Evolutionary conservation across 37 sponge, comb jelly and placozoan species (phyloP).

Genomic region (Cladorhizidae sp.): DNA sequence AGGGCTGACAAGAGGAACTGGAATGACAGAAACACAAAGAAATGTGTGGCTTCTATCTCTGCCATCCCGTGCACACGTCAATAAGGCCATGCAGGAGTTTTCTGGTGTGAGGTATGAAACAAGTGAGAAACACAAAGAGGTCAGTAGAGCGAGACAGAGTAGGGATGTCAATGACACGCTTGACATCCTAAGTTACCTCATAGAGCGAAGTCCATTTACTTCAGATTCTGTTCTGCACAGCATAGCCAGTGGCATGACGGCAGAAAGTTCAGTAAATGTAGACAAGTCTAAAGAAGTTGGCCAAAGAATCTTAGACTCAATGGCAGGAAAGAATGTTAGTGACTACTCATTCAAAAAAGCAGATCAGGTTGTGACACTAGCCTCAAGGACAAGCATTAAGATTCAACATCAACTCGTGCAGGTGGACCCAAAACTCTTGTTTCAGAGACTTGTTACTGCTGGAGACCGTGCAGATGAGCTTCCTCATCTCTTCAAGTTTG

Average conservation of each 20-base stretch:
- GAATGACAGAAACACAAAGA: slow-evolving; percentile 26
- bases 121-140: slow-evolving; percentile 45
- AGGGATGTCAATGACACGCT: slow-evolving; percentile 37
- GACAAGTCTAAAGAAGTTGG: too few species aligned
- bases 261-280: background rate
- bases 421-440: too few species aligned
- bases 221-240: slow-evolving; percentile 12
- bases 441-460: too few species aligned
- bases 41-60: slow-evolving; percentile 25
- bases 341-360: too few species aligned
- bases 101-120: slow-evolving; percentile 37
- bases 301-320: too few species aligned
- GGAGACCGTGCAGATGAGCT: too few species aligned
- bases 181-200: slow-evolving; percentile 6
- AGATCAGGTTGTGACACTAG: too few species aligned
- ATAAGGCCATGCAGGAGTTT: slow-evolving; percentile 42
- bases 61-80: slow-evolving; percentile 44
- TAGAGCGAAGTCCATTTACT: slow-evolving; percentile 24
- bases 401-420: too few species aligned
- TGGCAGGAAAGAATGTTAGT: too few species aligned
- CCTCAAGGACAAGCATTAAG: too few species aligned
- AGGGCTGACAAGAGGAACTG: slow-evolving; percentile 22
- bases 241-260: slow-evolving; percentile 29
- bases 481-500: too few species aligned
- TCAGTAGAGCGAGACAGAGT: slow-evolving; percentile 34